Evolutionary conservation across 1,140 invertebrate genomes (phyloP).

Genomic region (Drosophila sechellia): DNA sequence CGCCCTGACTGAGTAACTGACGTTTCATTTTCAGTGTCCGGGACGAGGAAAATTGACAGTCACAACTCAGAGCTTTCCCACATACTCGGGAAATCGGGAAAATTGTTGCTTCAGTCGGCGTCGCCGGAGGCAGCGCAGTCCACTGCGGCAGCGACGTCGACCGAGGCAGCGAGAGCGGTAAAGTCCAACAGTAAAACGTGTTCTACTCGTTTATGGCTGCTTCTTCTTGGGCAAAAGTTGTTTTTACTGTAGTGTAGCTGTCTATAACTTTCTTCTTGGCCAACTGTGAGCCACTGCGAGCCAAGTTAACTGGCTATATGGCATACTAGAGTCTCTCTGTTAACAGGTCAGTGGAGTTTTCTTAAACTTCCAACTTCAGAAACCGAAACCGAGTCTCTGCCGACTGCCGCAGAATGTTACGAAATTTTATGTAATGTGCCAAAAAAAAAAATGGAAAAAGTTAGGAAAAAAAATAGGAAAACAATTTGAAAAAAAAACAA

Average conservation of each 20-base stretch:
- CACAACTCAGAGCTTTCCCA: conserved; percentile 70
- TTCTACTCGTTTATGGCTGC: conserved; percentile 75
- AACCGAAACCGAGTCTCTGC: conserved; percentile 48
- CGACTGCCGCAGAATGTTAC: conserved; percentile 77
- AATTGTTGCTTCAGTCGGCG: conserved; percentile 19
- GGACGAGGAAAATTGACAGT: conserved; percentile 73
- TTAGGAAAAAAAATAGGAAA: conserved; percentile 12
- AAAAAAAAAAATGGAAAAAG: conserved; percentile 49
- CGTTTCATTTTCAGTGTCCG: conserved; percentile 82
- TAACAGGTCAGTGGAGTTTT: conserved; percentile 82
- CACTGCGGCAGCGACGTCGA: conserved; percentile 2
- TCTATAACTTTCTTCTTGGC: conserved; percentile 78
- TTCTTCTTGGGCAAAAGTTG: conserved; percentile 77
- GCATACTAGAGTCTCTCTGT: conserved; percentile 69
- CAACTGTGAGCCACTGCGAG: conserved; percentile 35
- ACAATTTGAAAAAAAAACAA: conserved; percentile 38
- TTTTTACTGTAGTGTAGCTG: conserved; percentile 75
- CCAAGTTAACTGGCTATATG: conserved; percentile 35
- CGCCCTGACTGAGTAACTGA: conserved; percentile 67
- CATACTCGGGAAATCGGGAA: conserved; percentile 46
- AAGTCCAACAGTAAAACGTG: conserved; percentile 78
- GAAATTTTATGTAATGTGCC: conserved; percentile 82
- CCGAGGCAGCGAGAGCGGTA: conserved; percentile 19
- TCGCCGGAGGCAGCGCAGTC: conserved; percentile 7
- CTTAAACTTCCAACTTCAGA: conserved; percentile 74